Percentiles rank a stretch among this genome's conserved stretches.
phyloP scores from a whole-genome alignment of 1,140 invertebrate genomes.

The Euschistus heros region DNA sequence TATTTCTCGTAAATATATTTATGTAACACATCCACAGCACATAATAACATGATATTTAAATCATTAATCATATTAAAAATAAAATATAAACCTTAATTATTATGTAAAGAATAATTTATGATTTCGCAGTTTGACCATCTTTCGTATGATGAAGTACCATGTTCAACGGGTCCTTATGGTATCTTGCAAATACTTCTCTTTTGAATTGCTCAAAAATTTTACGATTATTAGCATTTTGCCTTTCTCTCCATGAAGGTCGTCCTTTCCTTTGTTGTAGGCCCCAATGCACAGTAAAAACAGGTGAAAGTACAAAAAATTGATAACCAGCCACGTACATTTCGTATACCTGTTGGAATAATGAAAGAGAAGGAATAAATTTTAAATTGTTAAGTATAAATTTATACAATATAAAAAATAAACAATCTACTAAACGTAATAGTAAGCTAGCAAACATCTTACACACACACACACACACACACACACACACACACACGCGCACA shows the following conservation, averaged over 20 bases:
- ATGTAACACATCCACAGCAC: too few species aligned
- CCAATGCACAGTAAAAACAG: constrained; percentile 84
- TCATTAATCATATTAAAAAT: too few species aligned
- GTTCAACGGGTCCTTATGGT: constrained; percentile 54
- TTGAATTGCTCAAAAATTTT: constrained; percentile 75
- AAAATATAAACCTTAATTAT: too few species aligned
- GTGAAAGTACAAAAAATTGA: constrained; percentile 77
- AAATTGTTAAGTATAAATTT: too few species aligned
- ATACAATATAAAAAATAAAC: too few species aligned
- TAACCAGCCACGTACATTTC: constrained; percentile 88
- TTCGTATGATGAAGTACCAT: constrained; percentile 39
- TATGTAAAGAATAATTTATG: neutral
- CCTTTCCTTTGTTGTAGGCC: constrained; percentile 66
- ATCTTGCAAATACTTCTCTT: constrained; percentile 66
- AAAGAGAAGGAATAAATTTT: neutral
- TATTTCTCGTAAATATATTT: too few species aligned
- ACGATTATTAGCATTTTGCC: constrained; percentile 71
- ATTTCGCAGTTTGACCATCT: neutral
- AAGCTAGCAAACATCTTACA: too few species aligned
- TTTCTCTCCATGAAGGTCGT: constrained; percentile 69
- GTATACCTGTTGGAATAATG: constrained; percentile 56
- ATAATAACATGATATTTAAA: too few species aligned
- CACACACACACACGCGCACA: too few species aligned
- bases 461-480: too few species aligned
- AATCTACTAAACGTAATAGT: too few species aligned